These are phyloP conservation scores for Diaphora mendica DNA, from an alignment of 2,888 invertebrate species.

Conservation along the genomic window DNA sequence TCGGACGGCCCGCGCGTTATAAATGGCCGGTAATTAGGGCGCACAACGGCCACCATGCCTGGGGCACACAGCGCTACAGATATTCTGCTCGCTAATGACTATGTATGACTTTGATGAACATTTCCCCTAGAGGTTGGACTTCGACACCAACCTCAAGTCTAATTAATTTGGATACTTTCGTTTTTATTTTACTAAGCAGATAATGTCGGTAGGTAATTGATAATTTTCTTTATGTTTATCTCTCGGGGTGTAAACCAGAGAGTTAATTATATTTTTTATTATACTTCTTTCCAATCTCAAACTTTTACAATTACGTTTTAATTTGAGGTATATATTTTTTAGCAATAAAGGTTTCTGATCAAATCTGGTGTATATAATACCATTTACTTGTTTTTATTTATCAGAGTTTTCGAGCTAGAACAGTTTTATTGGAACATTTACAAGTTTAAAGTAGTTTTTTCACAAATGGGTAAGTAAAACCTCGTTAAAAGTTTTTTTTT, in stretches of 20 bases:
- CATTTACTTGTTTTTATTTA: too few species aligned
- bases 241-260: background rate
- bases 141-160: background rate
- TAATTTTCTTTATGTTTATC: background rate
- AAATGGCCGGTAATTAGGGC: slow-evolving; percentile 82
- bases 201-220: background rate
- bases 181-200: background rate
- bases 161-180: background rate
- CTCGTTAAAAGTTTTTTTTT: too few species aligned
- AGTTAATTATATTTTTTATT: background rate
- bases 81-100: slow-evolving; percentile 26
- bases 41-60: slow-evolving; percentile 58
- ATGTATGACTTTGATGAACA: slow-evolving; percentile 10
- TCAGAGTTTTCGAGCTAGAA: too few species aligned
- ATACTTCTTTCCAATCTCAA: background rate
- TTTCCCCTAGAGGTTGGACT: slow-evolving; percentile 4
- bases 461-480: too few species aligned
- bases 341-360: too few species aligned
- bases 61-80: slow-evolving; percentile 52
- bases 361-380: too few species aligned
- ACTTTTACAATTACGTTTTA: background rate
- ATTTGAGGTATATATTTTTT: background rate
- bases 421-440: too few species aligned
- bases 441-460: background rate
- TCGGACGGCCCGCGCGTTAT: slow-evolving; percentile 76